Evolutionary conservation across 2,113 vertebrate species (phyloP), one percentile per base, ranked within the genome.

Genomic region (Cephalopholis sonnerati): DNA sequence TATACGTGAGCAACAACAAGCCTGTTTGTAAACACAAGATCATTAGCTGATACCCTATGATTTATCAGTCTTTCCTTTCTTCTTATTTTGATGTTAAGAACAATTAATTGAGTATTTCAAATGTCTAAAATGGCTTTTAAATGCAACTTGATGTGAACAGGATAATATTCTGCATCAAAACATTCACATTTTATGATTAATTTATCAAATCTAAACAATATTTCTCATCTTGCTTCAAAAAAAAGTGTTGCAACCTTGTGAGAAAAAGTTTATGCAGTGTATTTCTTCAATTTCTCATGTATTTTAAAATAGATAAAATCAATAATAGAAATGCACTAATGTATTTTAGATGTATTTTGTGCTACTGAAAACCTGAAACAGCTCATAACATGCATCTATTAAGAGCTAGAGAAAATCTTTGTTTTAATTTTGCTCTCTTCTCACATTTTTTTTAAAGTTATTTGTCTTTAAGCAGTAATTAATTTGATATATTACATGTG

Each of bases 1-100:
- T 94, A 93, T 58, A 81, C 27, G 73, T 12, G 72, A 73, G 63
- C 86, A 82, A 83, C 83, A 85, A 66, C 64, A 66, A 44, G 55
- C 46, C 59, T 68, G 51, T 82, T 80, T 80, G 77, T 90, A 89
- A 90, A 92, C 91, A 91, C 16, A 61, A 50, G 16, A 39, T 71
- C 67, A 84, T 80, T 77, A 79, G 44, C 41, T 11, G 46, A 27
- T n/a, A 5, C 25, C 5, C 15, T 2, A 44, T 24, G 24, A 46
- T 71, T 9, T 59, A 2, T 50, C 1, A 32, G 8, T 25, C 27
- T 58, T 27, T 65, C 39, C 65, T 58, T n/a, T 53, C 5, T 36
- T 20, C 51, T 17, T 24, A 1, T 41, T 66, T 46, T 18, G 1
- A 64, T 18, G 15, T 44, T 27, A 46, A 79, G 4, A 58, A 24